Evolutionary conservation across 2,888 invertebrate species (phyloP), one percentile per base, ranked within the genome.

Genomic region (Adelognathus sp.): DNA sequence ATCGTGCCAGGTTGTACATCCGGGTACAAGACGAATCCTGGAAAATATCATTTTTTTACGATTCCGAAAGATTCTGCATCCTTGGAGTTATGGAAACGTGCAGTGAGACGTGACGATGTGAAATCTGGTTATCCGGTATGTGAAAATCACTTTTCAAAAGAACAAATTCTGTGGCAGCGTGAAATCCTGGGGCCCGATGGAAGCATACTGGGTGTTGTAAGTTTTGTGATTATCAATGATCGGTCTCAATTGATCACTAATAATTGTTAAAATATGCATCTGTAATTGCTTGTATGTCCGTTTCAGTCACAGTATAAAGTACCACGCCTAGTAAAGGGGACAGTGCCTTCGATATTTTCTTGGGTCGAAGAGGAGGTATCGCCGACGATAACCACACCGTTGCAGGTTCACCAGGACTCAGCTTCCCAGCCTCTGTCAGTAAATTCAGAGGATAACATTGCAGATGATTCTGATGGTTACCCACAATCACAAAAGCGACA

Each of bases 91-190:
- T 80, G 80, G 69, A 60, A 36, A 63, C n/a, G 9, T 16, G 80
- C 76, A 29, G n/a, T 80, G 7, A 44, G 41, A 5, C 18, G 69
- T 2, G 39, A 39, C 2, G 56, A 73, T 27, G 44, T 52, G 7
- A 72, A 61, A 41, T 4, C 52, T 7, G 66, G 72, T 33, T 39
- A 44, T 2, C n/a, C 63, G 9, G 76, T 76, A 9, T 80, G 80
- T 69, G 58, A 73, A 27, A 70, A 60, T 31, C 80, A 80, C 54
- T 80, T 80, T 41, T 7, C 7, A 2, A 41, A 73, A 39, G 11
- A 63, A n/a, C 52, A 73, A 58, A 73, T 80, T 27, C 9, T 63
- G 7, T 72, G 73, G 69, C 56, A 63, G 5, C 63, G 58, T 3
- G 21, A 73, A 41, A 14, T 72, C 2, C 44, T 29, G n/a, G 71